A percentile compares a stretch with the other conserved stretches of the same genome.
These are phyloP conservation scores for Parambassis ranga DNA, from an alignment of 2,797 vertebrate genomes.

Conservation along the genomic window DNA sequence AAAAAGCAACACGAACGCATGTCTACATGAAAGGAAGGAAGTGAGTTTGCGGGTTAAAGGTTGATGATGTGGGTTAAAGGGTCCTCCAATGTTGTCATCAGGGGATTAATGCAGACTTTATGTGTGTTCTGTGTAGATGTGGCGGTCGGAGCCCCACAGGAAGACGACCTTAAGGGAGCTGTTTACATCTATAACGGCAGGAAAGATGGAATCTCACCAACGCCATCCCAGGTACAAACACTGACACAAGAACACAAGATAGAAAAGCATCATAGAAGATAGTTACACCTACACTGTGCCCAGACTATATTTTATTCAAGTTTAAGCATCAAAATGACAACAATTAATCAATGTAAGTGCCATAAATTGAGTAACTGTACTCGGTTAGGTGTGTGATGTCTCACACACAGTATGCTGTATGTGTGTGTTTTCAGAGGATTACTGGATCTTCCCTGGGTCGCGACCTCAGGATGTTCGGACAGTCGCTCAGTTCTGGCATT, in stretches of 20 bases:
- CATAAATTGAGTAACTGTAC: too few relatives aligned
- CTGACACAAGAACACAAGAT: neutral
- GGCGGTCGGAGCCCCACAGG: constrained; percentile 93
- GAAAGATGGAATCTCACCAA: constrained; percentile 84
- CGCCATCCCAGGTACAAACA: constrained; percentile 89
- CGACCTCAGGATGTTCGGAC: constrained; percentile 92
- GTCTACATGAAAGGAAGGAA: neutral
- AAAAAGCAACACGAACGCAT: neutral
- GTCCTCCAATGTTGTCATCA: neutral
- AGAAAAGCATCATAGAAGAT: too few relatives aligned
- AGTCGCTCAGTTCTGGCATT: constrained; percentile 90
- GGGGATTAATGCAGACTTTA: neutral
- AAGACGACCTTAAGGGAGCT: constrained; percentile 89
- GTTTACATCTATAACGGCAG: constrained; percentile 97
- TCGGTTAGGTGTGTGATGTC: too few relatives aligned
- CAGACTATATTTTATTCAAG: too few relatives aligned
- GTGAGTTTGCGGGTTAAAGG: neutral
- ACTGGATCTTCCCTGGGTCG: constrained; percentile 82
- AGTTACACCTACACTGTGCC: too few relatives aligned
- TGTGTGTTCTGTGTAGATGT: constrained; percentile 83
- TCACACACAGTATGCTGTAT: too few relatives aligned
- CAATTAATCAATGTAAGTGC: too few relatives aligned
- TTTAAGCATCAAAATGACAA: too few relatives aligned
- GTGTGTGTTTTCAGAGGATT: constrained; percentile 84
- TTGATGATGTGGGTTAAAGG: neutral